These are phyloP conservation scores for Ictalurus furcatus DNA, from an alignment of 2,113 vertebrate genomes.

Conservation along the genomic window DNA sequence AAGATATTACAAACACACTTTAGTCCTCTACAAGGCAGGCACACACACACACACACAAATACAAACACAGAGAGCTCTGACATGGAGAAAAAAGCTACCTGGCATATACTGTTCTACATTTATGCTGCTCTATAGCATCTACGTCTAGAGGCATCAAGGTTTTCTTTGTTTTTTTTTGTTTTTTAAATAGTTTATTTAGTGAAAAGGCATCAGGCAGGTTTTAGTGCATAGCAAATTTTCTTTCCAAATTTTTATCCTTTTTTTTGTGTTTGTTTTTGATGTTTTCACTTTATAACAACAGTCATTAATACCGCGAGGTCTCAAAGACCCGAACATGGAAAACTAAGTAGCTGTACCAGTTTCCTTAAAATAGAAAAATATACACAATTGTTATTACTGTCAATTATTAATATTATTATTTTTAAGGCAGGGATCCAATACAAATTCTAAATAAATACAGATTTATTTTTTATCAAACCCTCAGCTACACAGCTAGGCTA, in stretches of 20 bases:
- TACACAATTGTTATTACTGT: constrained; percentile 63
- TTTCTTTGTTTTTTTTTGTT: constrained; percentile 49
- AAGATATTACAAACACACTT: constrained; percentile 76
- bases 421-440: constrained; percentile 69
- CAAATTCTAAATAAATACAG: constrained; percentile 52
- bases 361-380: constrained; percentile 62
- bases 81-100: constrained; percentile 66
- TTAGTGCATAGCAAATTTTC: constrained; percentile 90
- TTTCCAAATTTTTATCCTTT: constrained; percentile 39
- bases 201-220: constrained; percentile 89
- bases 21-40: constrained; percentile 52
- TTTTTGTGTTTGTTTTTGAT: constrained; percentile 50
- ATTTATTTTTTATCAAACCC: constrained; percentile 58
- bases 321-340: constrained; percentile 60
- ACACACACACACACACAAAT: constrained; percentile 47
- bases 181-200: constrained; percentile 59
- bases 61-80: constrained; percentile 69
- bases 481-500: constrained; percentile 40
- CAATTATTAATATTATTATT: neutral
- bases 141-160: constrained; percentile 92
- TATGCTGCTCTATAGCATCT: constrained; percentile 75
- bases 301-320: constrained; percentile 66
- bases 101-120: constrained; percentile 51
- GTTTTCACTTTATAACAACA: constrained; percentile 66
- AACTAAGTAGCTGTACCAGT: constrained; percentile 55